Base-by-base conservation (phyloP, 2,797 vertebrate species). In the Somateria mollissima region DNA sequence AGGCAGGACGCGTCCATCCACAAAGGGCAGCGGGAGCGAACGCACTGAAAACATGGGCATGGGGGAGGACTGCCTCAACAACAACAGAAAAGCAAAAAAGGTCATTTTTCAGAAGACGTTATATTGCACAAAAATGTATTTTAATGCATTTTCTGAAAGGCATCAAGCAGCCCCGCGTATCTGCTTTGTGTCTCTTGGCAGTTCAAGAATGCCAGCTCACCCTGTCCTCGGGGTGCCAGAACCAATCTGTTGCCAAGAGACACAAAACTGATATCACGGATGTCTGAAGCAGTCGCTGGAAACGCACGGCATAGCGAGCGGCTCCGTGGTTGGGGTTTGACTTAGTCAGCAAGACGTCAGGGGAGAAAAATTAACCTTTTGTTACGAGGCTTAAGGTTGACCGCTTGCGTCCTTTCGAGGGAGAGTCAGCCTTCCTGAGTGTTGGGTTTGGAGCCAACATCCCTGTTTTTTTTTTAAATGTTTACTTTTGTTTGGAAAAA, bases 181-280 rank as follows among this genome's bases (percentile, higher is more conserved):
- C 83, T 10, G 37, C 85, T 94, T 47, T 84, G 95, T 85, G 88
- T 84, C 91, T 94, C 92, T 87, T 82, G 95, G 94, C 95, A 87
- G 91, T 7, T 79, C 30, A 36, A 11, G 88, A 94, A 90, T 83
- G 92, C 96, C 95, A 92, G 60, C 3, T 82, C 86, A 39, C 86
- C 90, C 91, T 3, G 5, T 94, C 94, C 95, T 95, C 51, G 1
- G 94, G 92, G 94, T 94, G 92, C 94, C 95, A 96, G 90, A 93
- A 74, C 92, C 95, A 56, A 95, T 93, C 91, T 94, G 96, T 94
- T 97, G 96, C 96, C 96, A 97, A 97, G 96, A 96, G 95, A 96
- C 91, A 96, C 94, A 95, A 94, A 96, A 92, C 91, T 80, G 94
- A 90, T 96, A 94, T 28, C 87, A 49, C 2, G 49, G 90, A 92